Evolutionary conservation across 2,888 invertebrate species (phyloP).

Genomic region (Sarcophaga subvicina): DNA sequence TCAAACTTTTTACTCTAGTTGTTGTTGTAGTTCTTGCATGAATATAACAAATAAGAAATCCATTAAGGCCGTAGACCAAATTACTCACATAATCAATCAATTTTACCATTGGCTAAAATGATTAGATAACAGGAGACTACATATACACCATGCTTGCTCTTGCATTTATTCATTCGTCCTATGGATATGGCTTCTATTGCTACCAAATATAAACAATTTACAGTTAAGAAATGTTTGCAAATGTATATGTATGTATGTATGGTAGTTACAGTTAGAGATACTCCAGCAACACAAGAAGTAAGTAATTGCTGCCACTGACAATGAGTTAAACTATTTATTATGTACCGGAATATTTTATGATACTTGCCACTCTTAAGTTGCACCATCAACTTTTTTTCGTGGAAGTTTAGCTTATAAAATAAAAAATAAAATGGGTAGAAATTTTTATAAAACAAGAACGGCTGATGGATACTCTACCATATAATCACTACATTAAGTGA

Average conservation of each 20-base stretch:
- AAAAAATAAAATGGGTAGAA: not conserved
- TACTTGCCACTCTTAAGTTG: conserved; percentile 41
- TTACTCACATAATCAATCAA: conserved; percentile 66
- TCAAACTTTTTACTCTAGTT: conserved; percentile 57
- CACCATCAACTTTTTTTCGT: conserved; percentile 48
- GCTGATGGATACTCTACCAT: not conserved
- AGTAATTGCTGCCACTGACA: conserved; percentile 65
- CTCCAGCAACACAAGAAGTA: conserved; percentile 34
- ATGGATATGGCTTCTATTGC: not conserved
- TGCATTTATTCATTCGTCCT: not conserved
- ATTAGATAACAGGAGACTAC: conserved; percentile 46
- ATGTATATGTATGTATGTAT: conserved; percentile 3
- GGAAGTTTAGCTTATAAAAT: not conserved
- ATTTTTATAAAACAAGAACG: not conserved
- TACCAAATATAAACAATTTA: not conserved
- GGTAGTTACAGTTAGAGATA: not conserved
- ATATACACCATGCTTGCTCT: not conserved
- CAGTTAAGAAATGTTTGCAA: not conserved
- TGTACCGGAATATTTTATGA: conserved; percentile 61
- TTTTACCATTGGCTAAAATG: conserved; percentile 62
- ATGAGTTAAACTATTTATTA: conserved; percentile 64
- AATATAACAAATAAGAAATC: conserved; percentile 54
- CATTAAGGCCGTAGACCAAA: conserved; percentile 57
- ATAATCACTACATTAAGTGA: too few relatives aligned
- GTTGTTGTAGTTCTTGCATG: conserved; percentile 37